These are phyloP conservation scores for Cirrhinus molitorella DNA, from an alignment of 2,797 vertebrate genomes.

Conservation along the genomic window DNA sequence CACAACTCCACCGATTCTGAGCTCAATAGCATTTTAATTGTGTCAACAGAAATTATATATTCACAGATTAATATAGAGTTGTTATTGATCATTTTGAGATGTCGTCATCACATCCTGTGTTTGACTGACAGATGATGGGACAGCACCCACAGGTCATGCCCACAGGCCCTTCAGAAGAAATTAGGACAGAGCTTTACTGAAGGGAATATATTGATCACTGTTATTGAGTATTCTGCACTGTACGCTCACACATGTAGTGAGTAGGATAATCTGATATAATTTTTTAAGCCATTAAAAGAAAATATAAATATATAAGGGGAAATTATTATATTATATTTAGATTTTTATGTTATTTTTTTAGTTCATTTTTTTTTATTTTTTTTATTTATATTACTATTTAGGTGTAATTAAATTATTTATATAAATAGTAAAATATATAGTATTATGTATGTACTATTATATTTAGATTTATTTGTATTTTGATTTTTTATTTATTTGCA, in stretches of 20 bases:
- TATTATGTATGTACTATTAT: too few species aligned
- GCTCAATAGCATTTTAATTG: background rate
- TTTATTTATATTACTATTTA: background rate
- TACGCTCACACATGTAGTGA: background rate
- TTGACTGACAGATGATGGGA: background rate
- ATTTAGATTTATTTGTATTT: too few species aligned
- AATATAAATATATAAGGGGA: background rate
- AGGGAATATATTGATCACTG: background rate
- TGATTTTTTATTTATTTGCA: too few species aligned
- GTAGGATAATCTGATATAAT: background rate
- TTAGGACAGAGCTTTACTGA: conserved; percentile 1
- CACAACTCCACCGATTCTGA: background rate
- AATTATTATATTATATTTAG: background rate
- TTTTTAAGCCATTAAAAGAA: background rate
- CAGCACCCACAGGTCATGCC: background rate
- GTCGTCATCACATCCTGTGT: background rate
- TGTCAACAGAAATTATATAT: background rate
- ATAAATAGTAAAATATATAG: too few species aligned
- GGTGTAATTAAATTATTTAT: too few species aligned
- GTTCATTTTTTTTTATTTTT: background rate
- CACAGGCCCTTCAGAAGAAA: background rate
- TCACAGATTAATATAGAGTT: background rate
- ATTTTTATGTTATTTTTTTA: background rate
- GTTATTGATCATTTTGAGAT: background rate
- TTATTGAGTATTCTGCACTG: background rate